Evolutionary conservation across 2,888 invertebrate species (phyloP), one percentile per base, ranked within the genome.

Genomic region (Poecilobothrus nobilitatus): DNA sequence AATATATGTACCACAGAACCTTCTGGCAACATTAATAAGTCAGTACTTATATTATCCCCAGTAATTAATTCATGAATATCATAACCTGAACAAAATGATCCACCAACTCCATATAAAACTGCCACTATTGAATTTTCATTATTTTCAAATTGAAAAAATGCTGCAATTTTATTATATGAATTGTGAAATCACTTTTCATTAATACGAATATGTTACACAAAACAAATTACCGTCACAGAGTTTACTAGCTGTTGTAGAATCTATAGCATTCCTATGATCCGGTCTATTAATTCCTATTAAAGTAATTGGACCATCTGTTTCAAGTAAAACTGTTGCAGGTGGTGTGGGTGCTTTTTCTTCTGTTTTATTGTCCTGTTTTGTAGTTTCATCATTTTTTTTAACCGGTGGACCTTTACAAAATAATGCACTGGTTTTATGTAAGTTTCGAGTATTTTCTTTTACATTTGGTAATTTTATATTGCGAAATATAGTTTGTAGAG

Each of bases 1-100:
- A 18, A 21, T 1, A 22, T 18, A 20, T n/a, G 1, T 12, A 85
- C 85, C 79, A 87, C 86, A 5, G 85, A 84, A 8, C 86, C 86
- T 74, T 82, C 80, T 34, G 78, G 78, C 21, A 76, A 75, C 71
- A 81, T 71, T 27, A 81, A 73, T 68, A 78, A 77, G 62, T 79
- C 74, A 3, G 79, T 71, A 34, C 78, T 78, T 78, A 84, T 72
- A 81, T 84, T 70, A 80, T 84, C 70, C 20, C 77, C 78, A 9
- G 73, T 75, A 73, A 87, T 82, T 68, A 96, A 83, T 77, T 95
- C 92, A 67, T 89, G 84, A 67, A 97, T 84, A 81, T 97, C 96
- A 78, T 90, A 93, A 0, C 97, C 97, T 3, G 96, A 88, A 80
- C 95, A 96, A 81, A 98, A 97, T 69, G 90, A 91, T 0, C 96